Evolutionary conservation across 2,113 vertebrate genomes (phyloP), one percentile per base, ranked within the genome.

Genomic region (Vicugna pacos): DNA sequence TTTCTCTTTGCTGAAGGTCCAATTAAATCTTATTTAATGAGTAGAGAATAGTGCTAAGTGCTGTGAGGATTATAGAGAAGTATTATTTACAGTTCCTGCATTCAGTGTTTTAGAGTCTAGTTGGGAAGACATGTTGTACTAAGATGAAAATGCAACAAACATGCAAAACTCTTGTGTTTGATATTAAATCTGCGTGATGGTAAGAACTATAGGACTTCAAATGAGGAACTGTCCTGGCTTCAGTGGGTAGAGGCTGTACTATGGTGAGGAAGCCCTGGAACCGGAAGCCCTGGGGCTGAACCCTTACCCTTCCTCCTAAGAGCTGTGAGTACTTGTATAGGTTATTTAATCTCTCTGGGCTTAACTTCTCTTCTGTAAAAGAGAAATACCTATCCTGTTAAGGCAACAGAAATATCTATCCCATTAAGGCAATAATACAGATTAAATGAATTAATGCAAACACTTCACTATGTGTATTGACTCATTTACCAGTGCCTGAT

Each of bases 11-110:
- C 52, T 5, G 26, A 87, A 95, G 89, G 62, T 93, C 89, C 88
- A 96, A 91, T 96, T 93, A 95, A 96, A 93, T 96, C 76, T 94
- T 96, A 88, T 94, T 97, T 97, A 97, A 95, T 94, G 89, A 96
- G 54, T 96, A 60, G 30, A 81, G 80, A 91, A 89, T 93, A 94
- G 62, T 96, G 88, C 64, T 93, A 97, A 95, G 75, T 95, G 87
- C 69, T 79, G n/a, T 88, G 97, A 60, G 76, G 85, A 96, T 89
- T 96, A 82, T 50, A 91, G 91, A 96, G 93, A 91, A 92, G 75
- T 95, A 94, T 96, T 95, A 96, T 95, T 96, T 96, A 95, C 76
- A 85, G 50, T 93, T 92, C 46, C 35, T 77, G 35, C 35, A 38
- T 90, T 93, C 65, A 84, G 19, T 95, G 76, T 96, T 96, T 96